These are phyloP conservation scores for Neofelis nebulosa DNA, from an alignment of 2,113 vertebrate species.

Conservation along the genomic window DNA sequence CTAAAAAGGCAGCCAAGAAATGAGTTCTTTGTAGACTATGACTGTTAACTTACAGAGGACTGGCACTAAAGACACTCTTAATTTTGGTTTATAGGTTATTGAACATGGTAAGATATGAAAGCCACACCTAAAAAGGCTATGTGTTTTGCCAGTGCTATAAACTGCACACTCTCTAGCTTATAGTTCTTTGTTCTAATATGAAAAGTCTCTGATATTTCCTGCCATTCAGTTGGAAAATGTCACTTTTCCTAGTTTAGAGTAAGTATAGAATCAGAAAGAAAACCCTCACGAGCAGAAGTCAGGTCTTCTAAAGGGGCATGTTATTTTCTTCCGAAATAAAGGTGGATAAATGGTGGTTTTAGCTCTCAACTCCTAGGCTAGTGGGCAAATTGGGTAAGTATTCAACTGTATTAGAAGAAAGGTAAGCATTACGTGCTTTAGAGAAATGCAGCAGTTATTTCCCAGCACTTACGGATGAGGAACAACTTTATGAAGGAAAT, in stretches of 20 bases:
- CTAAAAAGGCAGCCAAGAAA: neutral
- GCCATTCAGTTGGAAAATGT: slow-evolving; percentile 10
- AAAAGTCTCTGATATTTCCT: neutral
- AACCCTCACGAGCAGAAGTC: neutral
- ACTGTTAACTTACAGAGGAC: neutral
- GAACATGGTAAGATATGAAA: neutral
- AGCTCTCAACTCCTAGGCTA: neutral
- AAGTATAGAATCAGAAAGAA: neutral
- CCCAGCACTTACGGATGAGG: neutral
- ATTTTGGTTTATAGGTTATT: slow-evolving; percentile 16
- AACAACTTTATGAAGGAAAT: slow-evolving; percentile 24
- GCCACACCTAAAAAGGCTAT: neutral
- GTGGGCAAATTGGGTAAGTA: neutral
- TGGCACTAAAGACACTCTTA: neutral
- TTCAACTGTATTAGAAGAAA: neutral
- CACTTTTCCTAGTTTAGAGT: slow-evolving; percentile 25
- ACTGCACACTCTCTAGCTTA: neutral
- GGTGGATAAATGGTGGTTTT: neutral
- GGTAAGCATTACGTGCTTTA: neutral
- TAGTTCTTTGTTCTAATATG: neutral
- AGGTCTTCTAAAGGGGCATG: neutral
- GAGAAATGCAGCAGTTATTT: slow-evolving; percentile 1
- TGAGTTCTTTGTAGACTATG: neutral
- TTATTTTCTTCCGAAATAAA: neutral
- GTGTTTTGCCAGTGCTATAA: neutral